Base-by-base conservation (phyloP, 2,888 invertebrate species). In the Idaea biselata region DNA sequence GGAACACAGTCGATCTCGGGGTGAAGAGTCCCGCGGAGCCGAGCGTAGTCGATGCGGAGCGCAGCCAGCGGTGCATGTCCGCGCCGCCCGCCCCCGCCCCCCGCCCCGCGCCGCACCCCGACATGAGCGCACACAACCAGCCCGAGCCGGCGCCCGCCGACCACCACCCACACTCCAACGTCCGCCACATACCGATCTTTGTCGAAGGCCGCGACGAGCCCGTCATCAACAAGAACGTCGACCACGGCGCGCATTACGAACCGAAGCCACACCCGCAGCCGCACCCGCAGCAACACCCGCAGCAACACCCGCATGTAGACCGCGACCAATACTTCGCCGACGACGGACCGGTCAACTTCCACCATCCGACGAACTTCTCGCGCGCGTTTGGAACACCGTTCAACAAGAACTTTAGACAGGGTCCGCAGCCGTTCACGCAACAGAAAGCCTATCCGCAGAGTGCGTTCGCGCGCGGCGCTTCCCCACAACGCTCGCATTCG, bases 161-260 rank as follows among this genome's bases (percentile, higher is more conserved):
- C 55, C 80, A 84, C 60, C 82, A 88, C 69, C 8, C 63, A 59
- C 82, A 88, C 69, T 88, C 94, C 57, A 95, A 94, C 74, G 95
- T 97, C 59, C 94, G 97, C 67, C 96, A 97, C 77, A 97, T 97
- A 85, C 97, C 97, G 18, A 97, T 97, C 69, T 96, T 96, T 79
- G 96, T 97, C 0, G 97, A 98, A 86, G 97, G 97, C 7, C 93
- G 97, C 61, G 96, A 96, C 74, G 95, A 96, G 77, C 97, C 97
- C 0, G 94, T 97, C 16, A 92, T 96, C 63, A 95, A 96, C 67
- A 95, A 94, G 78, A 91, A 93, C 65, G 84, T 83, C n/a, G 93
- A 91, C 60, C 87, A 85, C 72, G 81, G 87, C 70, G 70, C 86
- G 69, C 79, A 87, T 73, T 80, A 81, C 71, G 88, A 88, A 11